phyloP scores from a whole-genome alignment of 2,797 vertebrate species.

The Pagetopsis macropterus region DNA sequence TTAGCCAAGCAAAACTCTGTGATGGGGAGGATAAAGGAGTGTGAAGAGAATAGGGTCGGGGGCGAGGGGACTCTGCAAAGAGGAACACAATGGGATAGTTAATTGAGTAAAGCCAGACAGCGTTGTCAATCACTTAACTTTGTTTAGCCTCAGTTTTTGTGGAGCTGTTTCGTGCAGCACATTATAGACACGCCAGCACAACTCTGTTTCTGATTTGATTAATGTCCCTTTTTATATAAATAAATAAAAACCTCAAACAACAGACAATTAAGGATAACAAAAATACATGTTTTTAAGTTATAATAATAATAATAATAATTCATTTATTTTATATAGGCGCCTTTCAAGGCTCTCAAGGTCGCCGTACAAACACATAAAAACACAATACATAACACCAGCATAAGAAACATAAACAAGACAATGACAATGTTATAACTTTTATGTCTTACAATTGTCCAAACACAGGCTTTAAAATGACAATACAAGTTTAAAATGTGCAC shows the following conservation, averaged over 20 bases:
- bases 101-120: conserved; percentile 99
- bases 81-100: conserved; percentile 99
- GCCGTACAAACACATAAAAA: too few relatives aligned
- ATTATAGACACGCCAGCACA: conserved; percentile 64
- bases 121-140: conserved; percentile 99
- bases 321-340: too few relatives aligned
- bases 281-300: neutral
- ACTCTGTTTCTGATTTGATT: conserved; percentile 64
- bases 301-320: too few relatives aligned
- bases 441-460: conserved; percentile 18
- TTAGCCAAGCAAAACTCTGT: conserved; percentile 97
- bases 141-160: conserved; percentile 88
- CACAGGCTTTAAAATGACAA: neutral
- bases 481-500: neutral
- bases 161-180: conserved; percentile 65
- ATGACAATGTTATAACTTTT: neutral
- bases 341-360: too few relatives aligned
- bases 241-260: conserved; percentile 21
- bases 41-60: conserved; percentile 84
- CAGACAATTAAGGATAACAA: neutral
- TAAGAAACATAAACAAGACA: too few relatives aligned
- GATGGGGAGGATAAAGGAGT: conserved; percentile 82
- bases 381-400: too few relatives aligned
- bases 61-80: conserved; percentile 81
- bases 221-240: conserved; percentile 45